These are phyloP conservation scores for Helostoma temminkii DNA, from an alignment of 2,797 vertebrate species.

Conservation along the genomic window DNA sequence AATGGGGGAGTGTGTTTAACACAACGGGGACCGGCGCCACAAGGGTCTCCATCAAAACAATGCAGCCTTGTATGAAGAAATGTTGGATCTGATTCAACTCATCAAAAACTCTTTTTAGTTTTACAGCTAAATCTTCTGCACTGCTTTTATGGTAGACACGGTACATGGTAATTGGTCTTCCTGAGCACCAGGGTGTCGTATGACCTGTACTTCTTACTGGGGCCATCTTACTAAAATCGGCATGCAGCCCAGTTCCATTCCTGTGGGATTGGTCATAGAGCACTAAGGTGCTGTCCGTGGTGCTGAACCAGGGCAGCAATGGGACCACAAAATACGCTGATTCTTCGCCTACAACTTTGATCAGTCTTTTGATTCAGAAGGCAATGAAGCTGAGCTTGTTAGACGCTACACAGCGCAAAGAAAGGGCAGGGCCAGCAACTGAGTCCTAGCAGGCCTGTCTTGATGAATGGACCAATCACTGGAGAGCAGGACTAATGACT, in stretches of 20 bases:
- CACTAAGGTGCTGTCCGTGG: slow-evolving; percentile 68
- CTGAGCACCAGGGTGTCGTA: background rate
- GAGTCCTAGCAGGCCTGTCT: background rate
- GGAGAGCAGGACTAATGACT: background rate
- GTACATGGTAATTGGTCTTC: background rate
- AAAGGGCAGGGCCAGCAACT: background rate
- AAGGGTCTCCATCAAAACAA: background rate
- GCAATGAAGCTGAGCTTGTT: background rate
- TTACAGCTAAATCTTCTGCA: background rate
- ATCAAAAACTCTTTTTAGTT: background rate
- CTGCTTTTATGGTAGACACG: background rate
- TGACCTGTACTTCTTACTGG: slow-evolving; percentile 13
- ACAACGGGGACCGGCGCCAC: too few relatives aligned
- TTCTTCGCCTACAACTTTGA: slow-evolving; percentile 12
- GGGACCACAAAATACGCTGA: slow-evolving; percentile 2
- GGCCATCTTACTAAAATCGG: background rate
- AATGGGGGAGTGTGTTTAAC: too few relatives aligned
- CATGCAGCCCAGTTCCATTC: background rate
- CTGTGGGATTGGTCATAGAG: slow-evolving; percentile 38
- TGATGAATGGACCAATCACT: background rate
- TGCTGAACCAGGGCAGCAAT: slow-evolving; percentile 67
- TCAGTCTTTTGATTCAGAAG: background rate
- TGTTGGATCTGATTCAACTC: background rate
- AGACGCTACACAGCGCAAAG: background rate
- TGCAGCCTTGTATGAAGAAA: background rate